Conservation (phyloP, 2,888 invertebrate species). For the Mantis religiosa region DNA sequence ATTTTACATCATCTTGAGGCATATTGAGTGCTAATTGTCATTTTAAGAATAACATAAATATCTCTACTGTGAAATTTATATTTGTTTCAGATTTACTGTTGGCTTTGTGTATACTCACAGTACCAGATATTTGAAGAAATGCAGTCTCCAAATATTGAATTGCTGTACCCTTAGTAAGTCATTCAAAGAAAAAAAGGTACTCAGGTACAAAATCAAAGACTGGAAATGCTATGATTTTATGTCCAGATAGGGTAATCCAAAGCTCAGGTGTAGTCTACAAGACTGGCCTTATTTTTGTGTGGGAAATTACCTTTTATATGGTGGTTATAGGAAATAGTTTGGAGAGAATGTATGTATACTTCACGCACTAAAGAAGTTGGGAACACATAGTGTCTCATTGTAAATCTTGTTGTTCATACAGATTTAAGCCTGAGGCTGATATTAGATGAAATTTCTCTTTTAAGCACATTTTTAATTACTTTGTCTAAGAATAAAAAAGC, state of each 20-base stretch:
- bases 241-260: not conserved
- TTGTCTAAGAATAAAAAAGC: too few relatives aligned
- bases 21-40: too few relatives aligned
- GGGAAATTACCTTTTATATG: not conserved
- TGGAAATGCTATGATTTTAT: not conserved
- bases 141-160: constrained; percentile 84
- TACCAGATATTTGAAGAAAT: constrained; percentile 74
- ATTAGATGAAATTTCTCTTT: too few relatives aligned
- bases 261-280: not conserved
- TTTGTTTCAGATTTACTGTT: constrained; percentile 74
- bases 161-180: constrained; percentile 57
- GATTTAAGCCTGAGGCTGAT: too few relatives aligned
- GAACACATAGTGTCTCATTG: not conserved
- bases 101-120: constrained; percentile 80
- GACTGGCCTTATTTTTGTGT: not conserved
- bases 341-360: not conserved
- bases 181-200: not conserved
- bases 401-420: not conserved
- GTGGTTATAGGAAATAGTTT: not conserved
- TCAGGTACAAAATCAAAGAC: not conserved
- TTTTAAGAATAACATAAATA: not conserved
- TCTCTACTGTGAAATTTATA: constrained; percentile 24
- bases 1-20: not conserved
- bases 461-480: too few relatives aligned
- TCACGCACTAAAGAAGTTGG: not conserved